Evolutionary conservation across 2,888 invertebrate species (phyloP), one percentile per base, ranked within the genome.

Genomic region (Panzeria rudis): DNA sequence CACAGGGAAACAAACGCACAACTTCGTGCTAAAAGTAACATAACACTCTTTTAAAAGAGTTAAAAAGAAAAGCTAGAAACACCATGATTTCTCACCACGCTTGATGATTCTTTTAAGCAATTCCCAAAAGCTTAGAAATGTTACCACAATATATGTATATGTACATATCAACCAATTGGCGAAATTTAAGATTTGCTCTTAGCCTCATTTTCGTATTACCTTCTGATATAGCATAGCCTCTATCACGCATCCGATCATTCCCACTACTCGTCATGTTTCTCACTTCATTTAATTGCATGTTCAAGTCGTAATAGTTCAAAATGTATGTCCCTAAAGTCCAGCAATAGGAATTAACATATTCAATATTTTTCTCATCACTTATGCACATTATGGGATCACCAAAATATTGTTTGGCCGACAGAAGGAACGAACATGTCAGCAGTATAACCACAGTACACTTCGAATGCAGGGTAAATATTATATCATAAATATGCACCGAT

Each of bases 311-410:
- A 52, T 89, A 89, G 72, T 89, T 86, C 3, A 88, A 44, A n/a
- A 95, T 95, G 87, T 94, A 96, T 5, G 96, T 96, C 64, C 96
- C 95, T 90, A 95, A 94, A 86, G 96, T 95, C 96, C 96, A 97
- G 92, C 97, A 97, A 91, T 95, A 96, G 73, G 95, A 95, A 88
- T 97, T 95, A 9, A 96, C 93, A 35, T 95, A 94, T 68, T 95
- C 95, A 84, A 93, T 94, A 68, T 95, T 87, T 6, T 93, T 93
- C 17, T 92, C 92, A 52, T 93, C 93, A 7, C 93, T 93, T 90
- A 95, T 94, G 91, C 97, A 97, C 88, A 95, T 94, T 71, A 97
- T 97, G 0, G 97, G 97, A 88, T 97, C 96, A 0, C 97, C 97
- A 88, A 97, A 97, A 92, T 96, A 97, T 91, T 97, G 96, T 89